phyloP scores from a whole-genome alignment of 2,113 vertebrate species.

The Corythaixoides concolor region DNA sequence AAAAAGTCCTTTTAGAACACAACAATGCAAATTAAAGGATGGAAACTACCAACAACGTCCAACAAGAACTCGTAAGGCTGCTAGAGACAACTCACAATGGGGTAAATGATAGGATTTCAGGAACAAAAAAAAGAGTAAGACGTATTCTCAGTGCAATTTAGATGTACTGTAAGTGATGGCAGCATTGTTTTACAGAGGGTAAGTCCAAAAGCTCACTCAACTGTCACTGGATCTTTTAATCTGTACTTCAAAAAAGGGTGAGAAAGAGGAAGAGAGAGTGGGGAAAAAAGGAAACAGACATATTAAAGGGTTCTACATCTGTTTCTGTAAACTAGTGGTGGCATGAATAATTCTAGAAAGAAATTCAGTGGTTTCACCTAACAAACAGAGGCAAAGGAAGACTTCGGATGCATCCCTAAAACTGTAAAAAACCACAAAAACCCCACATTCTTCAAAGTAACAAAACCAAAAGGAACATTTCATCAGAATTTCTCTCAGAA shows the following conservation, averaged over 20 bases:
- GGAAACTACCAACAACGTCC: neutral
- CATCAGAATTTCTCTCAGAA: neutral
- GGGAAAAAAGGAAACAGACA: neutral
- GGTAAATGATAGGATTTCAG: neutral
- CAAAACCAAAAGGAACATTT: neutral
- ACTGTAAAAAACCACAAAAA: neutral
- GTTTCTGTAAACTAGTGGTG: neutral
- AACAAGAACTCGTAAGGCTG: neutral
- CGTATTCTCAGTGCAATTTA: neutral
- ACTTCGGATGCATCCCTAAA: neutral
- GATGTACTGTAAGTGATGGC: neutral
- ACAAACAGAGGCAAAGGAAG: neutral
- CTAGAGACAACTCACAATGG: neutral
- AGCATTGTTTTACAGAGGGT: neutral
- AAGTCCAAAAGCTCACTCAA: neutral
- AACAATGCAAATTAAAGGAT: neutral
- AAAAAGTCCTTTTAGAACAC: neutral
- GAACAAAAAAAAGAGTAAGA: neutral
- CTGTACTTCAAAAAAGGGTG: neutral
- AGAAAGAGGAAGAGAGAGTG: neutral
- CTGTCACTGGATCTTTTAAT: neutral
- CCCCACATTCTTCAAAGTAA: neutral
- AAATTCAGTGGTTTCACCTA: neutral
- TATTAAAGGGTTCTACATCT: neutral
- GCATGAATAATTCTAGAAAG: neutral